phyloP scores from a whole-genome alignment of 1,140 invertebrate genomes.

The Coelopa frigida region DNA sequence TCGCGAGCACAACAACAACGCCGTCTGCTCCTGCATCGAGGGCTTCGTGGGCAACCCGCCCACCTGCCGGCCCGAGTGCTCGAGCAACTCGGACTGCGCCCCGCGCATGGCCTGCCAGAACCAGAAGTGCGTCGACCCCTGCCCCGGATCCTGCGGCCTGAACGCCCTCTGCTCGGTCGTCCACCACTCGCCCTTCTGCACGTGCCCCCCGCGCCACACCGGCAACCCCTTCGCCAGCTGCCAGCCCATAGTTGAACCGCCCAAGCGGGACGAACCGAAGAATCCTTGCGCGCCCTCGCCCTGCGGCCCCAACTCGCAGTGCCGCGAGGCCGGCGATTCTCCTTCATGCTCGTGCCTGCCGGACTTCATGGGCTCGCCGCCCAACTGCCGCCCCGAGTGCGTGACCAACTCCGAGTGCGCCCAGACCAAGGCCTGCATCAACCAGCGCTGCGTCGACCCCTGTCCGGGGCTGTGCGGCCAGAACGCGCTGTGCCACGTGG shows the following conservation, averaged over 20 bases:
- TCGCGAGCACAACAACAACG: slow-evolving; percentile 47
- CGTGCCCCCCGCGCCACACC: slow-evolving; percentile 66
- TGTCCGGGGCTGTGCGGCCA: slow-evolving; percentile 60
- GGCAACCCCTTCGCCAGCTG: slow-evolving; percentile 79
- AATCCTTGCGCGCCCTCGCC: slow-evolving; percentile 65
- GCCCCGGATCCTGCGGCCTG: slow-evolving; percentile 64
- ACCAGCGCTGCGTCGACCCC: slow-evolving; percentile 68
- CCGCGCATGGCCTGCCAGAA: slow-evolving; percentile 70
- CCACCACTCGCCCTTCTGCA: slow-evolving; percentile 73
- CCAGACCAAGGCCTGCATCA: slow-evolving; percentile 33
- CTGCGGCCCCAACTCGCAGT: slow-evolving; percentile 67
- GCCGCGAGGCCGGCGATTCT: slow-evolving; percentile 54
- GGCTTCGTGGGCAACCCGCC: slow-evolving; percentile 61
- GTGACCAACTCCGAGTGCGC: slow-evolving; percentile 75
- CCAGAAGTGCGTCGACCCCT: slow-evolving; percentile 63
- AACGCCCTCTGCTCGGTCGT: slow-evolving; percentile 71
- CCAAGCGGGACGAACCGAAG: slow-evolving; percentile 21
- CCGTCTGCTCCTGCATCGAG: slow-evolving; percentile 55
- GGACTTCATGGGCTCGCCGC: slow-evolving; percentile 67
- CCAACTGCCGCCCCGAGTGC: slow-evolving; percentile 71
- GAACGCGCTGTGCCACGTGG: slow-evolving; percentile 30
- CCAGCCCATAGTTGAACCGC: slow-evolving; percentile 27
- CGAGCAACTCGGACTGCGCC: slow-evolving; percentile 72
- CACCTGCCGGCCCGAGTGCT: slow-evolving; percentile 74
- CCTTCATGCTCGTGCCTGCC: slow-evolving; percentile 64